Base-by-base conservation (phyloP, 2,113 vertebrate species). In the Elephantulus edwardii region DNA sequence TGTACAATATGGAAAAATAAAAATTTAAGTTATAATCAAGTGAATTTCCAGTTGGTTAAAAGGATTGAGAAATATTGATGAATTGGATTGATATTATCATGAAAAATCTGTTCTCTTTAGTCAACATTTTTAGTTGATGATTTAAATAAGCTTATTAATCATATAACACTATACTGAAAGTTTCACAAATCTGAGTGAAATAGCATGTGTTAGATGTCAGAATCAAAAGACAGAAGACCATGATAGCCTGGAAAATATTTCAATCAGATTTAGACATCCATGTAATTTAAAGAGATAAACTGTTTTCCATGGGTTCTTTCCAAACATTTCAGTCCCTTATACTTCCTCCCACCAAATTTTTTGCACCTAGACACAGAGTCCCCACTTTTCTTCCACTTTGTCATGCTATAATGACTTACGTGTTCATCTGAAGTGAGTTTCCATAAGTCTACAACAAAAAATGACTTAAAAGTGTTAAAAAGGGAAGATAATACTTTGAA, bases 61-160 rank as follows among this genome's bases (percentile, higher is more conserved):
- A 83, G 50, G 83, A 16, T 72, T 89, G 28, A 87, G 68, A 86
- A 83, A 78, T 52, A 20, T 22, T 60, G 72, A 35, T 79, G 38
- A 77, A 40, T n/a, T 91, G 17, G 3, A 83, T 92, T 89, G 44
- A 66, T 87, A 17, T 24, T 54, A 68, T 68, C 6, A 40, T 70
- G 26, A 88, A 78, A 50, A 72, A 86, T 88, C 52, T 68, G n/a
- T 42, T 38, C 71, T 92, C 26, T 26, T 79, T 86, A 66, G 4
- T 89, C 40, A 50, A 9, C 33, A 28, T 80, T 83, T 95, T 79
- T 95, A 33, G 88, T 87, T 75, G 50, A 26, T 86, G 58, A 14
- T 71, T 86, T 70, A 64, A 6, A 58, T 92, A 66, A 83, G 33
- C 2, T 92, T 5, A 48, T 56, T 56, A 44, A 46, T 76, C 5